Base-by-base conservation (phyloP, 2,113 vertebrate genomes). In the Eurystomus gularis region DNA sequence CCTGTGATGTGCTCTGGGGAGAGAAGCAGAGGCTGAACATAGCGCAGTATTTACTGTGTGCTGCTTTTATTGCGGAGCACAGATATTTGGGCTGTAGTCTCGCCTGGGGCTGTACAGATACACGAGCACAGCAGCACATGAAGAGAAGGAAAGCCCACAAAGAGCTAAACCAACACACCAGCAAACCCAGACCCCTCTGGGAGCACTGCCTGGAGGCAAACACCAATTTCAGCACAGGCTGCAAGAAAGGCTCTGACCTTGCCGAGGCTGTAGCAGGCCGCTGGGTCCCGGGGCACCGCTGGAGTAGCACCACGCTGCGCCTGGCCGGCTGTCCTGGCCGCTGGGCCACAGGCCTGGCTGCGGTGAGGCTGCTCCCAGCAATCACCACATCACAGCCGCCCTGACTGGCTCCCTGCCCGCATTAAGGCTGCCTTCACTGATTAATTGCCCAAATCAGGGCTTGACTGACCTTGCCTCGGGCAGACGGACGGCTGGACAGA, bases 291-390 rank as follows among this genome's bases (percentile, higher is more conserved):
- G 0, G 4, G 1, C 40, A 35, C 65, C 39, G 35, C 70, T 42
- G 87, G 33, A 58, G 29, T 5, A 33, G 51, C 29, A 40, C 48
- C 16, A 2, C 0, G 6, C 46, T 3, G 29, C 3, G 1, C 6
- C 68, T 19, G 24, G 9, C 40, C 3, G 1, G 12, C n/a, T 24
- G 2, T 33, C 44, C 70, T 7, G 44, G 17, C 20, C 4, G 0
- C 57, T 3, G 18, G 8, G 5, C 33, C 62, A 16, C 35, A 8
- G 57, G 51, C 51, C 35, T 51, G 33, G 26, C 17, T 15, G 1
- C 68, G 13, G 64, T 1, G 0, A 44, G 48, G 57, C 37, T 7
- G 21, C 42, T 42, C 35, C 1, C 0, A 3, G 3, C n/a, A 20
- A 42, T 44, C 33, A 9, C 3, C 0, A 1, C 55, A 7, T 46